Conservation (phyloP, 2,797 vertebrate species). For the Sphenopsis melanotis region DNA sequence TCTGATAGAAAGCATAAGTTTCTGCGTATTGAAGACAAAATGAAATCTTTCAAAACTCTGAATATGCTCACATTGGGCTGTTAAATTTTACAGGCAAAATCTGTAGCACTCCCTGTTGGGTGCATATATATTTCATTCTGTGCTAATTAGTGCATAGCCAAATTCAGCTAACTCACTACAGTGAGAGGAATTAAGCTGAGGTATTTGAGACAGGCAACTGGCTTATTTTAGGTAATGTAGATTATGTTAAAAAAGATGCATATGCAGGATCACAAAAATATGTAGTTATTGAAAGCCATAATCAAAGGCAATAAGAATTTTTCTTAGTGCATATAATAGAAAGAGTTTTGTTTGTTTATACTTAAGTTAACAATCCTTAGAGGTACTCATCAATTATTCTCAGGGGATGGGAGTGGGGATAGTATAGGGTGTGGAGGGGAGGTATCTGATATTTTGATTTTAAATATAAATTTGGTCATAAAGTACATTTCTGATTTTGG, state of each 20-base stretch:
- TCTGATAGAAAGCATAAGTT: background rate
- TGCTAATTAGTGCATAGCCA: background rate
- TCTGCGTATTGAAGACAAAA: constrained; percentile 17
- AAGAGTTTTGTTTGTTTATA: background rate
- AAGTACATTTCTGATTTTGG: background rate
- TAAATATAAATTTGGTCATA: background rate
- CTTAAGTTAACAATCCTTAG: background rate
- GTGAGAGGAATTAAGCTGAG: background rate
- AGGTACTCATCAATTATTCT: background rate
- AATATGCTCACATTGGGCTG: background rate
- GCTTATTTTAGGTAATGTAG: background rate
- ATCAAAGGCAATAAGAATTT: background rate
- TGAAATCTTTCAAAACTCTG: background rate
- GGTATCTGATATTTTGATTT: background rate
- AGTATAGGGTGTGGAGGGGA: background rate
- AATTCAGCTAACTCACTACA: background rate
- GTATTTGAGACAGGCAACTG: background rate
- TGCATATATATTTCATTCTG: background rate
- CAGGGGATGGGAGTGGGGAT: too few species aligned
- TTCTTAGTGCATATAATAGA: background rate
- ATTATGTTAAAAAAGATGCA: background rate
- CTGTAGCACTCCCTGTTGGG: background rate
- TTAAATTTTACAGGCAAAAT: constrained; percentile 8
- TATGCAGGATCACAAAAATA: background rate
- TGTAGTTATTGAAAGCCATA: background rate